Base-by-base conservation (phyloP, 2,113 vertebrate species). In the Phylloscopus trochiloides region DNA sequence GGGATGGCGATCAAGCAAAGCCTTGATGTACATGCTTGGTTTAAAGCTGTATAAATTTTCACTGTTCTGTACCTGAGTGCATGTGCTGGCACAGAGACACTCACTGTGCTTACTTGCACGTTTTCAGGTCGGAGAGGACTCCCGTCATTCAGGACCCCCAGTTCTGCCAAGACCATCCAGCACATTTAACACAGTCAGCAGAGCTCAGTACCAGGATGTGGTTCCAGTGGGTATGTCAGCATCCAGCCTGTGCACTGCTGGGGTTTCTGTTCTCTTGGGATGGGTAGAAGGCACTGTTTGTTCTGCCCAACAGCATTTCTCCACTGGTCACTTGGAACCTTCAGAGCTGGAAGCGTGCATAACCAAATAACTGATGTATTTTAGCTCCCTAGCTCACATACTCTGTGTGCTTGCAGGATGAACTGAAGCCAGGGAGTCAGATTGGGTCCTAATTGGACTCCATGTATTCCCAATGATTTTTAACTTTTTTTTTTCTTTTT, bases 161-260 rank as follows among this genome's bases (percentile, higher is more conserved):
- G 96, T 99, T 96, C 94, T 99, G 92, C 98, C 99, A 47, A 97
- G 99, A 48, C 99, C 99, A 0, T 99, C 99, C 32, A 99, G 98
- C 94, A 99, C 99, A 4, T 99, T 99, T 93, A 99, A 99, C 54
- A 99, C 99, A 38, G 99, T 99, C 96, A 99, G 98, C 92, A 98
- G 99, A 80, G 98, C 98, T 88, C 99, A 99, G 97, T 99, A 99
- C 97, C 99, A 99, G 81, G 99, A 99, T 25, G 96, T 99, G 98
- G 99, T 99, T 72, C 99, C 99, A 86, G 99, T 99, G 94, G 99
- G 99, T 99, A 98, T 12, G 99, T 98, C 31, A 42, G 32, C 72
- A 8, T 21, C 18, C 1, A 5, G 18, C 17, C 57, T 6, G 22
- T 45, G 67, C 12, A 5, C n/a, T 40, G 6, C 36, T 65, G 85